Conservation (phyloP, 2,797 vertebrate species). For the Melanotaenia pygmaea region DNA sequence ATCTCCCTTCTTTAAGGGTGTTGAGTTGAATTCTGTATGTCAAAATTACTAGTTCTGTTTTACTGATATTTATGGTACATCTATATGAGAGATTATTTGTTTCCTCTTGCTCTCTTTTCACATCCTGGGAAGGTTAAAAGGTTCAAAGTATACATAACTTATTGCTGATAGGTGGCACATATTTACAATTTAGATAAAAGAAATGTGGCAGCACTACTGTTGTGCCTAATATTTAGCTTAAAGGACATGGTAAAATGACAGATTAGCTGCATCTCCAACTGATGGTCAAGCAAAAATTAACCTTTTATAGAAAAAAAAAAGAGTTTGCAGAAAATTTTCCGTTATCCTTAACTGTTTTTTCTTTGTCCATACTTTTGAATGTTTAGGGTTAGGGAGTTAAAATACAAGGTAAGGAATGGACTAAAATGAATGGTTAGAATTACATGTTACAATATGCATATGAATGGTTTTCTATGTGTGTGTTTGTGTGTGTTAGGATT, state of each 20-base stretch:
- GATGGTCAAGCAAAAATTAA: neutral
- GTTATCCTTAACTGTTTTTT: neutral
- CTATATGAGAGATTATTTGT: neutral
- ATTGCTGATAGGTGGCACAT: neutral
- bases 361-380: neutral
- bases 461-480: neutral
- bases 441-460: neutral
- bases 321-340: neutral
- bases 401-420: neutral
- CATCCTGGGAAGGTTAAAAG: neutral
- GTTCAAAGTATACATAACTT: neutral
- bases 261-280: neutral
- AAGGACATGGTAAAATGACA: neutral
- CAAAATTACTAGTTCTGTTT: neutral
- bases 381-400: neutral
- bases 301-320: neutral
- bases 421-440: neutral
- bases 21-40: neutral
- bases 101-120: neutral
- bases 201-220: neutral
- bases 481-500: no score
- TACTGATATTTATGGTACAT: neutral
- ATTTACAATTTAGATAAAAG: neutral
- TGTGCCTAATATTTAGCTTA: neutral
- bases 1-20: neutral